Conservation (phyloP, 30 jellyfish, hydroid and myxozoan genomes). For the Catostylus mosaicus region DNA sequence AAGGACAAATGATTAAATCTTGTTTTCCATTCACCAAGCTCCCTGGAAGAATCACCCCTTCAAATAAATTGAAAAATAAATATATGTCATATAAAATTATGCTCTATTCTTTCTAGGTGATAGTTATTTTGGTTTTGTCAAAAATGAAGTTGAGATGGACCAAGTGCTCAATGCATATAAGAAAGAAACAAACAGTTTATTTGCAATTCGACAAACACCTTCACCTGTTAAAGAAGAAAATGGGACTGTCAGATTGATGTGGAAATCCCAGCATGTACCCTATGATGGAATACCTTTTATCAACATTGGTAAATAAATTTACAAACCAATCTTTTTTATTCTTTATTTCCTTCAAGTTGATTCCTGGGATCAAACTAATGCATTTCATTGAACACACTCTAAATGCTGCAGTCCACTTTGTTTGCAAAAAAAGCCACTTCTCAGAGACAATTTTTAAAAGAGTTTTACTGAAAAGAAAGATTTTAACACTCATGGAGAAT, state of each 20-base stretch:
- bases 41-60: neutral
- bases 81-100: neutral
- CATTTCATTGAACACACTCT: too few relatives aligned
- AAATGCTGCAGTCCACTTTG: too few relatives aligned
- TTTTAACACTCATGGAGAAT: too few relatives aligned
- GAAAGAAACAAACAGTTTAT: slow-evolving; percentile 92
- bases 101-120: slow-evolving; percentile 53
- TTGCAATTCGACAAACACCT: slow-evolving; percentile 96
- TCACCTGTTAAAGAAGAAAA: slow-evolving; percentile 87
- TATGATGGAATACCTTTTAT: slow-evolving; percentile 95
- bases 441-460: too few relatives aligned
- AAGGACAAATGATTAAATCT: neutral
- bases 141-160: slow-evolving; percentile 92
- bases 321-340: too few relatives aligned
- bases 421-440: too few relatives aligned
- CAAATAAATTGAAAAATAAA: neutral
- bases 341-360: neutral
- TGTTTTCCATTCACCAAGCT: neutral
- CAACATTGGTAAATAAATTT: slow-evolving; percentile 85
- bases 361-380: too few relatives aligned
- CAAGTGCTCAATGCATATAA: slow-evolving; percentile 80
- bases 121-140: slow-evolving; percentile 83
- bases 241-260: slow-evolving; percentile 94
- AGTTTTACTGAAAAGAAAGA: too few relatives aligned
- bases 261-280: slow-evolving; percentile 97